Percentiles rank a stretch among this genome's conserved stretches.
These are phyloP conservation scores for Eupeodes latifasciatus DNA, from an alignment of 2,888 invertebrate genomes.

Conservation along the genomic window DNA sequence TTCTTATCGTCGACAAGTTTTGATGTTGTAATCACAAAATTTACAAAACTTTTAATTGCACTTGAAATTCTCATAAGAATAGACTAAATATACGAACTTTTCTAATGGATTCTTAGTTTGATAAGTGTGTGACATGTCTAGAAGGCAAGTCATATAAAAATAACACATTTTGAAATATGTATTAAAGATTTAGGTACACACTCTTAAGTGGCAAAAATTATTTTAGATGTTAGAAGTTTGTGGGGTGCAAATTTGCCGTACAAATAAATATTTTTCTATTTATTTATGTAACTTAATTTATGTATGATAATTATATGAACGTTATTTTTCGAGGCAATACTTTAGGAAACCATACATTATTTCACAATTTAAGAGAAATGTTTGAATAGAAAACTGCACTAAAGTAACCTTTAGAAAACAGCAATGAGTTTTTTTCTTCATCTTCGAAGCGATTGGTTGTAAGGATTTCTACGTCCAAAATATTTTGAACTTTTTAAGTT, in stretches of 20 bases:
- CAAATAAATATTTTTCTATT: background rate
- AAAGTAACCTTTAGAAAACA: too few species aligned
- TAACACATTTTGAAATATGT: background rate
- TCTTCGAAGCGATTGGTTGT: too few species aligned
- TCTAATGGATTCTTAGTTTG: background rate
- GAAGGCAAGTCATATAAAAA: background rate
- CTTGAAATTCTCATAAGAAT: conserved; percentile 6
- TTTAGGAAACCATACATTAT: too few species aligned
- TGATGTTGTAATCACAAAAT: background rate
- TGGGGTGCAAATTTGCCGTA: background rate
- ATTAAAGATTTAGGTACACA: background rate
- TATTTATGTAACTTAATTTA: too few species aligned
- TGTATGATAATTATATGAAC: too few species aligned
- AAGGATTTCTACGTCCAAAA: too few species aligned
- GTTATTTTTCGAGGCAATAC: too few species aligned
- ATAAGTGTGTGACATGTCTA: background rate
- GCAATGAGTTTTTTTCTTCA: too few species aligned
- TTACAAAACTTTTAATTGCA: conserved; percentile 8
- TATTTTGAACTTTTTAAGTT: too few species aligned
- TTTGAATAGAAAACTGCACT: too few species aligned
- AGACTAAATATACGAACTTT: background rate
- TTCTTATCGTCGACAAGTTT: background rate
- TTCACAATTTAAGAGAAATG: too few species aligned
- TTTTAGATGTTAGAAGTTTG: conserved; percentile 5
- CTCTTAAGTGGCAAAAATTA: background rate